Percentiles rank a stretch among this genome's conserved stretches.
phyloP scores from a whole-genome alignment of 2,113 vertebrate species.

The Syngnathus scovelli region DNA sequence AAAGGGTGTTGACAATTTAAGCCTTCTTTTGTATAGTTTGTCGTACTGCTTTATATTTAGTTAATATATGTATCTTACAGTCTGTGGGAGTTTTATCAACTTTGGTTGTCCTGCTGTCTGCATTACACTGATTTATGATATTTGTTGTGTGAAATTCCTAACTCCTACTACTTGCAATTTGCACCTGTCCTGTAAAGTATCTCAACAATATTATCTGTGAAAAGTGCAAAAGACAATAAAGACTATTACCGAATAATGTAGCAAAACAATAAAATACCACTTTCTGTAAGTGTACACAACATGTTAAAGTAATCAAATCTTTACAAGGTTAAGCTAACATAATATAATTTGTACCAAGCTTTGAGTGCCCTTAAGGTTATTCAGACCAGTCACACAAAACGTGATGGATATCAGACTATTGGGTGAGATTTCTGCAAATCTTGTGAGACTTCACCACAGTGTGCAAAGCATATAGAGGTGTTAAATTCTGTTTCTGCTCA shows the following conservation, averaged over 20 bases:
- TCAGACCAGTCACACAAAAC: too few species aligned
- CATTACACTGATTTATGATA: neutral
- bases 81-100: constrained; percentile 2
- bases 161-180: constrained; percentile 3
- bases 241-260: neutral
- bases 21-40: neutral
- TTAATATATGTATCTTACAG: neutral
- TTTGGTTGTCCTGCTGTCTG: neutral
- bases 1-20: neutral
- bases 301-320: too few species aligned
- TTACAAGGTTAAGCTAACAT: too few species aligned
- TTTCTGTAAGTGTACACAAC: too few species aligned
- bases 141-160: neutral
- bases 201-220: neutral
- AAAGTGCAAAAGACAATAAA: neutral
- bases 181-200: neutral
- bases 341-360: too few species aligned
- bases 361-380: too few species aligned
- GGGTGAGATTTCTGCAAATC: too few species aligned
- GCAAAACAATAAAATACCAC: neutral
- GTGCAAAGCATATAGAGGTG: too few species aligned
- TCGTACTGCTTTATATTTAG: neutral
- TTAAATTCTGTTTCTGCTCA: too few species aligned
- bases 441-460: too few species aligned
- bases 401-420: too few species aligned